These are phyloP conservation scores for Bombus confusus DNA, from an alignment of 1,140 invertebrate genomes.

Conservation along the genomic window DNA sequence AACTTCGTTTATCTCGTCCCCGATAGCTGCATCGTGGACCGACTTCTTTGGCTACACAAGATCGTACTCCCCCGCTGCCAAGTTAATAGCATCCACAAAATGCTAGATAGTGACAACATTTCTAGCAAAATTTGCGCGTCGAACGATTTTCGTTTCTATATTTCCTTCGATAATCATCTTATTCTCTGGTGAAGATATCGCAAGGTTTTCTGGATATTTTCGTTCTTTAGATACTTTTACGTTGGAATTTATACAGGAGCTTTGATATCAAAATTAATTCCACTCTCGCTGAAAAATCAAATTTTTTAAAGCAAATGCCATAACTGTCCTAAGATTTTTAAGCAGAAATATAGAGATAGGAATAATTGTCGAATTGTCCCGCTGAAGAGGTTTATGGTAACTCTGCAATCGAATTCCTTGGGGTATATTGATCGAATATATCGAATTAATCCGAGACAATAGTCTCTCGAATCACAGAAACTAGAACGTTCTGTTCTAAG, in stretches of 20 bases:
- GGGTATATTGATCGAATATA: background rate
- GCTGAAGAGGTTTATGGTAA: accelerated
- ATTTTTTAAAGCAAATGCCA: too few species aligned
- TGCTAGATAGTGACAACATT: background rate
- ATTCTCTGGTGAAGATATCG: too few species aligned
- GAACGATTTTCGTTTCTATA: background rate
- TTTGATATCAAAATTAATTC: too few species aligned
- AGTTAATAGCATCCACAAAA: conserved; percentile 17
- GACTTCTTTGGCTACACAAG: conserved; percentile 37
- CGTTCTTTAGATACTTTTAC: too few species aligned
- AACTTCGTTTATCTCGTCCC: conserved; percentile 63
- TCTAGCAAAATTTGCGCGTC: background rate
- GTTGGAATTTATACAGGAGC: too few species aligned
- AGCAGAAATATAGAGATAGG: too few species aligned
- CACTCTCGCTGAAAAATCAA: too few species aligned
- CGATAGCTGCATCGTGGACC: conserved; percentile 43
- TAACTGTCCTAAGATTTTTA: too few species aligned
- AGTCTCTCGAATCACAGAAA: background rate
- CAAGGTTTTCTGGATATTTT: too few species aligned
- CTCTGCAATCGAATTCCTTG: accelerated
- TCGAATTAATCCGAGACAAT: background rate
- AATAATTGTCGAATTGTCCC: background rate
- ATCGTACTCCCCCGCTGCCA: background rate
- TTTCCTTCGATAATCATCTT: too few species aligned
- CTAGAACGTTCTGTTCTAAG: background rate